Evolutionary conservation across 2,113 vertebrate species (phyloP), one percentile per base, ranked within the genome.

Genomic region (Uropsilus gracilis): DNA sequence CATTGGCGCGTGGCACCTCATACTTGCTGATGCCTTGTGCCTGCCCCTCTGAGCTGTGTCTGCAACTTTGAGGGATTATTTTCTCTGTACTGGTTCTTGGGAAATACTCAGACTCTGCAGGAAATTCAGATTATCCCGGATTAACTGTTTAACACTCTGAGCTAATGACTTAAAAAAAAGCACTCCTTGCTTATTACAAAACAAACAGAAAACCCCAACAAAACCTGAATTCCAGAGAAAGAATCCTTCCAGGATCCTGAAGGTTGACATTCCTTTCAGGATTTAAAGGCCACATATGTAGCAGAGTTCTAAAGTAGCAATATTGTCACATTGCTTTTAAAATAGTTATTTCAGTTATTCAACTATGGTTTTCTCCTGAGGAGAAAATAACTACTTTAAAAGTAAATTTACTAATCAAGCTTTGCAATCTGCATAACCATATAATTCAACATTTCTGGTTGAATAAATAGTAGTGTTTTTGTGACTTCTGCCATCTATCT

Each of bases 121-220:
- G 80, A 86, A 73, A 94, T 89, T 90, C 32, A 73, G 73, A 73
- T 91, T n/a, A 86, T 89, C 75, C 75, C 64, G 50, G 78, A 83
- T 75, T 91, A 86, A 75, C 44, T 55, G 68, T 66, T 32, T 8
- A 37, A 37, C 3, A 14, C 39, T 71, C 34, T 46, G 57, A 6
- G 20, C 69, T 73, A 44, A 76, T 32, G 64, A 69, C 69, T 77
- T n/a, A n/a, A n/a, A n/a, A 5, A 44, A 93, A 75, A n/a, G 24
- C 89, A 24, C 13, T 81, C 39, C 63, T 88, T 71, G 39, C 1
- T 83, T 6, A 10, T 16, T 90, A 73, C 18, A 73, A 77, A 86
- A n/a, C n/a, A n/a, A n/a, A n/a, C n/a, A n/a, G n/a, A n/a, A n/a
- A n/a, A n/a, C n/a, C n/a, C n/a, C n/a, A n/a, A n/a, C n/a, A n/a